Percentiles rank a stretch among this genome's conserved stretches.
Evolutionary conservation across 2,113 vertebrate genomes (phyloP).

Genomic region (Sorex fumeus): DNA sequence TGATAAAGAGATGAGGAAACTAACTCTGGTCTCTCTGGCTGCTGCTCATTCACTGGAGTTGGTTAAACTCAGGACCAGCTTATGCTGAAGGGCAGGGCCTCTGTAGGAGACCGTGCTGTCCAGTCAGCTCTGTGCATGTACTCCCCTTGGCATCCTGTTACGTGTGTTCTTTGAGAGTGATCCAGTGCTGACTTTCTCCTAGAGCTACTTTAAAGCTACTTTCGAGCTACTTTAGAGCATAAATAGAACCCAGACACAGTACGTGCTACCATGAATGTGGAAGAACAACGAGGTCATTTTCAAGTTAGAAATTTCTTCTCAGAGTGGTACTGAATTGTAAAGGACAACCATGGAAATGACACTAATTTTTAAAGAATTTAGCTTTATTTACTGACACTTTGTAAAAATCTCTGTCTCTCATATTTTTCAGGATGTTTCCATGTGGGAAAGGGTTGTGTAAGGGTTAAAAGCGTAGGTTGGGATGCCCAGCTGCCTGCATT

Average conservation of each 20-base stretch:
- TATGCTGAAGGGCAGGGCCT: not conserved
- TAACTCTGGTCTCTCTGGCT: not conserved
- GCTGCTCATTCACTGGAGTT: not conserved
- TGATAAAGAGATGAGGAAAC: not conserved
- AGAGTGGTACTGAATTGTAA: not conserved
- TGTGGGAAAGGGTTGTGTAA: not conserved
- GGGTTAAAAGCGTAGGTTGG: not conserved
- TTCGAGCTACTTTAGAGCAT: not conserved
- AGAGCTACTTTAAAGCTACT: not conserved
- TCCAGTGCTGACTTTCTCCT: not conserved
- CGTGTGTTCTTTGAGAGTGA: not conserved
- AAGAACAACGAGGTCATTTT: not conserved
- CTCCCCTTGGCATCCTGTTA: not conserved
- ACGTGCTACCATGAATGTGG: not conserved
- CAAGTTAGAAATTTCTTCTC: constrained; percentile 21
- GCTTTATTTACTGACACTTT: not conserved
- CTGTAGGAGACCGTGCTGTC: accelerated
- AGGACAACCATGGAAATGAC: constrained; percentile 13
- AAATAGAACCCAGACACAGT: not conserved
- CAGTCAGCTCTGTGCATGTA: not conserved
- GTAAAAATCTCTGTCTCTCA: not conserved
- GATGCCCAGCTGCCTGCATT: not conserved
- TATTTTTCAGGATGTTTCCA: not conserved
- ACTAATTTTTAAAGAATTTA: not conserved
- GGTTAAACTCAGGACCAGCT: not conserved